Evolutionary conservation across 2,113 vertebrate species (phyloP).

Genomic region (Eulacestoma nigropectus): DNA sequence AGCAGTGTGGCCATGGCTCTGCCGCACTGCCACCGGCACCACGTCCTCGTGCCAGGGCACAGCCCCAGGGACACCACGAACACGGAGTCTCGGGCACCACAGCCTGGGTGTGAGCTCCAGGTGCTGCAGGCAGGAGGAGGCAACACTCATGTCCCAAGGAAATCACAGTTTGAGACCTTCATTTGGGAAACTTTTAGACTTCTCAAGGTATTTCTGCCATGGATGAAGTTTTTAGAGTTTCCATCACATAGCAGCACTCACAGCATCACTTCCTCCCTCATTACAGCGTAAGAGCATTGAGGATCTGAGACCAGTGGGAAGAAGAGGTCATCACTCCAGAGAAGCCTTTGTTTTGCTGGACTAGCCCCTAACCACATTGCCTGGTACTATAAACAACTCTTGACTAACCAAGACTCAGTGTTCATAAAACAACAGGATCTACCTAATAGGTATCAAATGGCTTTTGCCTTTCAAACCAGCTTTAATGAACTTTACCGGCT

Average conservation of each 20-base stretch:
- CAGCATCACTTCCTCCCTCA: not conserved
- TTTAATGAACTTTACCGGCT: not conserved
- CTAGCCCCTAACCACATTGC: not conserved
- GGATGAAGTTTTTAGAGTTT: not conserved
- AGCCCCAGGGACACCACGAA: fast-evolving
- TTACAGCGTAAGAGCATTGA: fast-evolving
- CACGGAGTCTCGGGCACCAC: not conserved
- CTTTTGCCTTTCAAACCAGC: not conserved
- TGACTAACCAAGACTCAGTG: not conserved
- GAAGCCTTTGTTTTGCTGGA: not conserved
- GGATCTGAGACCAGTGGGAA: not conserved
- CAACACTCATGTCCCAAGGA: not conserved
- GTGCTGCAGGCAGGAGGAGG: not conserved
- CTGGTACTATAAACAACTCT: not conserved
- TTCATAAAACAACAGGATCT: not conserved
- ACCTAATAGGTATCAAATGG: not conserved
- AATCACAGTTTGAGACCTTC: not conserved
- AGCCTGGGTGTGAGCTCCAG: fast-evolving
- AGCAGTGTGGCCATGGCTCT: fast-evolving
- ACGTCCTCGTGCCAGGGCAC: not conserved
- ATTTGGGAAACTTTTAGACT: not conserved
- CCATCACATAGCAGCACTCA: fast-evolving
- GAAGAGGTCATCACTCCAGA: not conserved
- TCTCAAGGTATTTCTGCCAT: not conserved
- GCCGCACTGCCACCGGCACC: not conserved